Percentiles rank a stretch among this genome's conserved stretches.
Conservation (phyloP, 2,888 invertebrate genomes). For the Leucania comma region DNA sequence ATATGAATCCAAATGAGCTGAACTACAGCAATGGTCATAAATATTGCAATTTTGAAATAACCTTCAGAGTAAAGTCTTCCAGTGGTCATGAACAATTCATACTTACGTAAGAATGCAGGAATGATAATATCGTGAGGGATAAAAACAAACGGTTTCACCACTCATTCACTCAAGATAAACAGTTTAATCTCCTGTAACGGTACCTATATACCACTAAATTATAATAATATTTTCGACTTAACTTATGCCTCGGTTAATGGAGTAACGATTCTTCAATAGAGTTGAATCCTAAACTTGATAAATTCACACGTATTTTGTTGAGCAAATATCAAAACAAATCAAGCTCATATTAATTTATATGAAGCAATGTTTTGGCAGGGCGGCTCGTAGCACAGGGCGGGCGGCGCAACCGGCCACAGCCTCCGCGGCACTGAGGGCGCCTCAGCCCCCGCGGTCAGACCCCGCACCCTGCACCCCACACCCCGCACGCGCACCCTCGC, state of each 20-base stretch:
- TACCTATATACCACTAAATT: conserved; percentile 67
- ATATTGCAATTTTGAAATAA: conserved; percentile 38
- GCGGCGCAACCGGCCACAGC: conserved; percentile 86
- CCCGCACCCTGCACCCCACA: conserved; percentile 59
- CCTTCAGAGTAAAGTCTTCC: conserved; percentile 21
- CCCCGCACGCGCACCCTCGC: conserved; percentile 71
- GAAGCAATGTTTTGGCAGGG: conserved; percentile 78
- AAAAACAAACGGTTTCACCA: conserved; percentile 51
- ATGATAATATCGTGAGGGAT: conserved; percentile 45
- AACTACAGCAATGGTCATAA: conserved; percentile 23
- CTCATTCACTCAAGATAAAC: conserved; percentile 72
- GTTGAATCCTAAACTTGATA: conserved; percentile 22
- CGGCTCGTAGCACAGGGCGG: conserved; percentile 78
- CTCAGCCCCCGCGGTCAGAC: conserved; percentile 61
- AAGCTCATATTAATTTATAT: conserved; percentile 65
- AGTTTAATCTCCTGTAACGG: conserved; percentile 68
- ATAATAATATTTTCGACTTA: conserved; percentile 64
- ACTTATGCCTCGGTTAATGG: conserved; percentile 29
- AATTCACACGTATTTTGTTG: conserved; percentile 46
- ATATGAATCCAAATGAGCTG: conserved; percentile 8
- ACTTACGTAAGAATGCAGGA: conserved; percentile 74
- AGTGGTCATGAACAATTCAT: conserved; percentile 40
- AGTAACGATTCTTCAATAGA: conserved; percentile 33
- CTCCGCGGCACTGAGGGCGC: conserved; percentile 88
- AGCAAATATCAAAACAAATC: conserved; percentile 58